Base-by-base conservation (phyloP, 2,888 invertebrate genomes). In the Catonia carolina region DNA sequence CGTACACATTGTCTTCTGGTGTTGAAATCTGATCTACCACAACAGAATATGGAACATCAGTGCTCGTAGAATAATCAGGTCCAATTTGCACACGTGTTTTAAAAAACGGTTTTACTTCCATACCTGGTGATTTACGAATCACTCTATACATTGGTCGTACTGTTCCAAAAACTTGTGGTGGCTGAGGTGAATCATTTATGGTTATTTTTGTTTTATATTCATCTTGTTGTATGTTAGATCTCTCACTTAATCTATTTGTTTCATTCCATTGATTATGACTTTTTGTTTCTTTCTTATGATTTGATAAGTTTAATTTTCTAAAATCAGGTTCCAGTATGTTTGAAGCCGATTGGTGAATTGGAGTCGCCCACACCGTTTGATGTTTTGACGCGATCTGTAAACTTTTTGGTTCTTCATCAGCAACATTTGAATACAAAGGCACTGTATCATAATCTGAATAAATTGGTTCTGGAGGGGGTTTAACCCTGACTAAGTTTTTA, bases 11-110 rank as follows among this genome's bases (percentile, higher is more conserved):
- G 14, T 45, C 45, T 18, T 45, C 45, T 35, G 54, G 35, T 10
- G 57, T 57, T 5, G 57, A 57, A 6, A 64, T 52, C n/a, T 62
- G 62, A 49, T 65, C 65, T 2, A 70, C 68, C 59, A 73, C 73
- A 61, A 71, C 70, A 52, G 73, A 72, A 17, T 73, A 73, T 2
- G 73, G 73, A 2, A 72, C 69, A 63, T 73, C 72, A 49, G 59
- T 58, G 3, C 51, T 51, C 1, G 56, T 31, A 8, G 59, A 54
- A 23, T 60, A 60, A 27, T 59, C 54, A 20, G 56, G 54, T 45
- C 60, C 59, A 41, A 61, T 55, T 31, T 56, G 49, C 47, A 61
- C 60, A 52, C 62, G 31, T 22, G 61, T 62, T 49, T 62, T 62
- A 52, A 60, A 62, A 18, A 62, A 58, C 3, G 62, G 63, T 48